Percentiles rank a stretch among this genome's conserved stretches.
Conservation (phyloP, 1,140 invertebrate genomes). For the Araneus ventricosus region DNA sequence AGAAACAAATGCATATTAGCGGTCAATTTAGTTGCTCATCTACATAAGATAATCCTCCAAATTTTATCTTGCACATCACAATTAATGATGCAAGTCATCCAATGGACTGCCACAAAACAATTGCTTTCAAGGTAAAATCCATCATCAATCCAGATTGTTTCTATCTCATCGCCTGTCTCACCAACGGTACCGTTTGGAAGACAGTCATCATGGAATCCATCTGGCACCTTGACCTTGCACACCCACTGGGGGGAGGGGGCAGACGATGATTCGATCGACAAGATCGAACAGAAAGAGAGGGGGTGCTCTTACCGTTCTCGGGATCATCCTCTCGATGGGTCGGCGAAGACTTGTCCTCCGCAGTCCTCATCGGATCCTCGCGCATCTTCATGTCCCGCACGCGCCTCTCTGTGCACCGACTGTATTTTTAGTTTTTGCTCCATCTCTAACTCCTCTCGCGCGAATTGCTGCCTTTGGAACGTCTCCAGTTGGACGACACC, state of each 20-base stretch:
- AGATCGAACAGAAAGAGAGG: background rate
- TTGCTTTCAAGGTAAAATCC: too few relatives aligned
- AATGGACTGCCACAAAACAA: too few relatives aligned
- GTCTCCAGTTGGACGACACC: conserved; percentile 66
- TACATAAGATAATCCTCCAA: too few relatives aligned
- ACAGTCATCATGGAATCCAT: background rate
- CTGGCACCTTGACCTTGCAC: background rate
- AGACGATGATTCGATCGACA: background rate
- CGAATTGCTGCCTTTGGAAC: conserved; percentile 53
- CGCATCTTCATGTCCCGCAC: conserved; percentile 63
- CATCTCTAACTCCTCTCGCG: conserved; percentile 27
- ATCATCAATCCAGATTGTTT: too few relatives aligned
- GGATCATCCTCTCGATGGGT: conserved; percentile 58
- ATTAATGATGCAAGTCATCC: too few relatives aligned
- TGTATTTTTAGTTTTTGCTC: conserved; percentile 68
- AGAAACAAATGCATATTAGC: too few relatives aligned
- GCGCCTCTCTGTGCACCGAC: conserved; percentile 32
- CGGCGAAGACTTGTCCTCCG: conserved; percentile 54
- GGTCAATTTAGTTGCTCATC: too few relatives aligned
- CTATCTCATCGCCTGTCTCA: too few relatives aligned
- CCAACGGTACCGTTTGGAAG: background rate
- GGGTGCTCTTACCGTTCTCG: conserved; percentile 43
- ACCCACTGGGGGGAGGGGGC: background rate
- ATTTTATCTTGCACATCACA: too few relatives aligned
- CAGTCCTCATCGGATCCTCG: conserved; percentile 60